Base-by-base conservation (phyloP, 2,888 invertebrate genomes). In the Eupithecia insigniata region DNA sequence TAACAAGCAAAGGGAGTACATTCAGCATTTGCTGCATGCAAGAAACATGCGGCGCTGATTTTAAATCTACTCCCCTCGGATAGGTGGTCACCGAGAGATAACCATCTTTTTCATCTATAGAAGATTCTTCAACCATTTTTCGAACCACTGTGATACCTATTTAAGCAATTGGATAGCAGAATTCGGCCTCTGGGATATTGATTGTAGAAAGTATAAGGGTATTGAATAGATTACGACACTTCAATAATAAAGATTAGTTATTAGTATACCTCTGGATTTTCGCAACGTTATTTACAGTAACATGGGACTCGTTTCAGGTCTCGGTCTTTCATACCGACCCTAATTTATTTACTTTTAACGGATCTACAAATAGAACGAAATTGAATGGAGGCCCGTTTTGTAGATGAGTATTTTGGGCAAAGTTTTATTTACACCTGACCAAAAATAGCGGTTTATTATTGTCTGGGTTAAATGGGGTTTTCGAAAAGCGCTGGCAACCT, bases 271-370 rank as follows among this genome's bases (percentile, higher is more conserved):
- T 22, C 7, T 18, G 30, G 18, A 6, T 28, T 12, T n/a, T n/a
- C 5, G 3, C 34, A 14, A n/a, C 34, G 61, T 22, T 32, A 62
- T 62, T 62, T 32, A 62, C n/a, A n/a, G 34, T 32, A 32, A 2
- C 30, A 22, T n/a, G 32, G 34, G 34, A 62, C 34, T n/a, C n/a
- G n/a, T n/a, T n/a, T n/a, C n/a, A n/a, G n/a, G n/a, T n/a, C n/a
- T n/a, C n/a, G n/a, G n/a, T n/a, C n/a, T n/a, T n/a, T n/a, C 34
- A n/a, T 32, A n/a, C 32, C 8, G 5, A n/a, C 60, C 32, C 32
- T 34, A 62, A 62, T 62, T 18, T 32, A 62, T 62, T 34, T n/a
- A 62, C 32, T 62, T 32, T 62, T n/a, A n/a, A 34, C n/a, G 32
- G 30, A 32, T 62, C 4, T 22, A 5, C 28, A 32, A 32, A n/a